Evolutionary conservation across 2,888 invertebrate species (phyloP).

Genomic region (Tuta absoluta): DNA sequence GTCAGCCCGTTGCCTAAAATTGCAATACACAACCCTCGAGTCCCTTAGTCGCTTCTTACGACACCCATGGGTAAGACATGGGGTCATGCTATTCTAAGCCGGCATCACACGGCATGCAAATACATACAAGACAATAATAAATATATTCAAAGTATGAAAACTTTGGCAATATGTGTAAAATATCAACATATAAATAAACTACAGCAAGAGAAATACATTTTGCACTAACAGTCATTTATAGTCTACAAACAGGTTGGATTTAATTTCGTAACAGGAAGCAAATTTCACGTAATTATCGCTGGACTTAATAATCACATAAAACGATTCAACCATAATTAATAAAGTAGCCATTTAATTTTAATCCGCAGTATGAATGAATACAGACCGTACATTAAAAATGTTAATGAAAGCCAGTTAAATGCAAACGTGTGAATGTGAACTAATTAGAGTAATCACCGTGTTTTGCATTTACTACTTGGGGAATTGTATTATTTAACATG

Average conservation of each 20-base stretch:
- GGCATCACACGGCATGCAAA: too few species aligned
- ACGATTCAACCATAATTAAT: background rate
- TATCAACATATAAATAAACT: background rate
- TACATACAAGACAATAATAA: too few species aligned
- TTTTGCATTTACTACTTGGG: slow-evolving; percentile 15
- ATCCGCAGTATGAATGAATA: background rate
- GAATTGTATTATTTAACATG: background rate
- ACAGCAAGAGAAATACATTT: too few species aligned
- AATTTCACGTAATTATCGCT: background rate
- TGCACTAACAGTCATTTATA: background rate
- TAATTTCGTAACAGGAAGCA: background rate
- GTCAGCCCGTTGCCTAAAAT: too few species aligned
- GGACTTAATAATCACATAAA: background rate
- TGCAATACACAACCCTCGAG: too few species aligned
- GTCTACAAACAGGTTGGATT: background rate
- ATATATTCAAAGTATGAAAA: too few species aligned
- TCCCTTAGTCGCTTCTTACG: too few species aligned
- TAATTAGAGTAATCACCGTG: slow-evolving; percentile 11
- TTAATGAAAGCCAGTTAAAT: background rate
- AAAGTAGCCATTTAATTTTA: slow-evolving; percentile 7
- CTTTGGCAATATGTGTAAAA: background rate
- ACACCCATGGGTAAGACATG: too few species aligned
- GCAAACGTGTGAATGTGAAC: slow-evolving; percentile 13
- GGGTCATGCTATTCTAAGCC: too few species aligned
- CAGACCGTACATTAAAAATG: background rate